Evolutionary conservation across 2,797 vertebrate genomes (phyloP).

Genomic region (Monodelphis domestica): DNA sequence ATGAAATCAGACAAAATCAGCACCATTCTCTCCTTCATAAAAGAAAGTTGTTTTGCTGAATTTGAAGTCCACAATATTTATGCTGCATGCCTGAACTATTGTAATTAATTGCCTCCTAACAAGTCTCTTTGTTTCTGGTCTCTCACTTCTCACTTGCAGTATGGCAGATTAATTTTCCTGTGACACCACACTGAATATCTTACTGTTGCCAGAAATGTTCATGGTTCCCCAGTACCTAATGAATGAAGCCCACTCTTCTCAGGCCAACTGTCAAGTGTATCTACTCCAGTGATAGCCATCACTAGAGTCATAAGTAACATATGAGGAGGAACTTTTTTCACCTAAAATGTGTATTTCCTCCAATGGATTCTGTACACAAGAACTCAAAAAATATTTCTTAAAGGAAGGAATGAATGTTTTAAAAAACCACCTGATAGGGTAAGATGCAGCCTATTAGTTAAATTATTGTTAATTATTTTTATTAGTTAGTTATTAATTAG

Average conservation of each 20-base stretch:
- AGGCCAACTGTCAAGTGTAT: neutral
- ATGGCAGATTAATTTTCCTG: neutral
- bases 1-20: neutral
- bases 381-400: neutral
- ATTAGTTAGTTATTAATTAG: neutral
- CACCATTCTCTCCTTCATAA: neutral
- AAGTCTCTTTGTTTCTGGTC: neutral
- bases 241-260: neutral
- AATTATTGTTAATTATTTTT: neutral
- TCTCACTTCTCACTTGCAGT: neutral
- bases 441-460: too few species aligned
- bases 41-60: neutral
- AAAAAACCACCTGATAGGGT: neutral
- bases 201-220: neutral
- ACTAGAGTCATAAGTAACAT: neutral
- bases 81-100: neutral
- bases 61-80: neutral
- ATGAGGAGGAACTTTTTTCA: neutral
- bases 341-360: neutral
- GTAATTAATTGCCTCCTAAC: neutral
- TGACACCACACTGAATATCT: neutral
- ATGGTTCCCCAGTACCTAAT: neutral
- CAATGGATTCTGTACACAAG: neutral
- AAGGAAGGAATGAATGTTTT: neutral
- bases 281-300: neutral